phyloP scores from a whole-genome alignment of 2,888 invertebrate genomes.

The Andrena minutula region DNA sequence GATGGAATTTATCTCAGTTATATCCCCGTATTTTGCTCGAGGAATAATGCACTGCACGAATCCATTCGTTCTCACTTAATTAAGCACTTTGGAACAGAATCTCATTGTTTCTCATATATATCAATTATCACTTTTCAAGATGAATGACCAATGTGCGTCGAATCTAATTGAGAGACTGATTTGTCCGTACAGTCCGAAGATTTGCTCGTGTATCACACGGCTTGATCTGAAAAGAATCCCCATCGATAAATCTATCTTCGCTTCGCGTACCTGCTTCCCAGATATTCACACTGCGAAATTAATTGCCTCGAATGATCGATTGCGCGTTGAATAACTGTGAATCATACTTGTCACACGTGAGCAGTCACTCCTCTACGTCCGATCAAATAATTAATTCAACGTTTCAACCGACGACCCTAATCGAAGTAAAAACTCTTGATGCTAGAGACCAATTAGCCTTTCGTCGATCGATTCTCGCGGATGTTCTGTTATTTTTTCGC shows the following conservation, averaged over 20 bases:
- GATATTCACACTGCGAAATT: neutral
- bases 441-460: constrained; percentile 15
- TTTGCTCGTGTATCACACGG: no score
- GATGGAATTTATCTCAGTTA: neutral
- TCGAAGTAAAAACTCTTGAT: constrained; percentile 27
- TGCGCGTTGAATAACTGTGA: neutral
- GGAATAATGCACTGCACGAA: neutral
- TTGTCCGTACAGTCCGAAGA: neutral
- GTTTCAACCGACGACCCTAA: constrained; percentile 3
- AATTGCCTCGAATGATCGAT: neutral
- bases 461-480: constrained; percentile 5
- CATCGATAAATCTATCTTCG: neutral
- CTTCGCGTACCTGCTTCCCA: neutral
- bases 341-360: neutral
- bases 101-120: no score
- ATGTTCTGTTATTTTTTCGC: neutral
- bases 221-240: neutral
- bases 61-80: neutral
- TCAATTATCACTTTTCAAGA: neutral
- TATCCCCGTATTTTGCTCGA: neutral
- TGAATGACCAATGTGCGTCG: neutral
- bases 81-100: neutral
- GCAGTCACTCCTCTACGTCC: neutral
- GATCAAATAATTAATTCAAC: constrained; percentile 24
- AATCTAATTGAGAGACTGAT: neutral